Evolutionary conservation across 2,113 vertebrate genomes (phyloP).

Genomic region (Nothocercus nigrocapillus): DNA sequence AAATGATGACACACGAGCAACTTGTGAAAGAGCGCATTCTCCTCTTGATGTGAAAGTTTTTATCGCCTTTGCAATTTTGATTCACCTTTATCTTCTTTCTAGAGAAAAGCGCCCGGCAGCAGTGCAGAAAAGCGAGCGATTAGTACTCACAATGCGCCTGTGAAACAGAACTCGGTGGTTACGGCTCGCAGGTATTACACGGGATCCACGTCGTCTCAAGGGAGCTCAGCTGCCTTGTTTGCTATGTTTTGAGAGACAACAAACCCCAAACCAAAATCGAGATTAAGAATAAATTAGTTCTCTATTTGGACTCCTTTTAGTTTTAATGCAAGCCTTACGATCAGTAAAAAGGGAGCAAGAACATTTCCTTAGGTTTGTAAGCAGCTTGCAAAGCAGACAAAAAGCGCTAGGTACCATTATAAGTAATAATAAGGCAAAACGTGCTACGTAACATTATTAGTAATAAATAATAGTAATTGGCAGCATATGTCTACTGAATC

Average conservation of each 20-base stretch:
- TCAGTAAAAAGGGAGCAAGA: background rate
- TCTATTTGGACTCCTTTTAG: background rate
- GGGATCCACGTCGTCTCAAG: background rate
- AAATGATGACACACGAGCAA: constrained; percentile 34
- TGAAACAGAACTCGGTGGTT: background rate
- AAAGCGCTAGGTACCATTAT: background rate
- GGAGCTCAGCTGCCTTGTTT: background rate
- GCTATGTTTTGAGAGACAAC: background rate
- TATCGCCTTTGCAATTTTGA: background rate
- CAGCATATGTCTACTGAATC: background rate
- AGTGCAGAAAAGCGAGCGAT: background rate
- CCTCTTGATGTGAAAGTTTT: background rate
- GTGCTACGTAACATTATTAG: background rate
- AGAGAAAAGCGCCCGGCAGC: background rate
- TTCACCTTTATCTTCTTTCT: constrained; percentile 36
- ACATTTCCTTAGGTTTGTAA: background rate
- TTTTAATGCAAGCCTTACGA: background rate
- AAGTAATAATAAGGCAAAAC: background rate
- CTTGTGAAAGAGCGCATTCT: background rate
- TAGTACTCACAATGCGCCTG: background rate
- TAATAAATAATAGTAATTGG: background rate
- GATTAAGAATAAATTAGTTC: background rate
- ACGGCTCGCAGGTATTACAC: background rate
- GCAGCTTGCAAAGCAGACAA: background rate
- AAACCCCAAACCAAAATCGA: background rate